Base-by-base conservation (phyloP, 2,888 invertebrate species). In the Isotomurus palustris region DNA sequence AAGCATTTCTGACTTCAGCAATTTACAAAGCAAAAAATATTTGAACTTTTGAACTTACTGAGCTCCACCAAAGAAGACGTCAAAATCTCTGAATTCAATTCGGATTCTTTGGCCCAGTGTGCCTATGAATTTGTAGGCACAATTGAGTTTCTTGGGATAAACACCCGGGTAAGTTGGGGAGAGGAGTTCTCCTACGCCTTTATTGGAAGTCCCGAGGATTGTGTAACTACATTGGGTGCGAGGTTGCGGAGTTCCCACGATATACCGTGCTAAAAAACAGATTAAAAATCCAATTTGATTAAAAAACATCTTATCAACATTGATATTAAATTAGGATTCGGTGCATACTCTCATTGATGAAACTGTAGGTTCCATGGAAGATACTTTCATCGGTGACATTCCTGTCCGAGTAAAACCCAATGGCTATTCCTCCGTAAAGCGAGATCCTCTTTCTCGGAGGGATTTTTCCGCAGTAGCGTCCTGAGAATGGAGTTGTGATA, bases 111-210 rank as follows among this genome's bases (percentile, higher is more conserved):
- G 93, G 55, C 89, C 88, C 49, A 84, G 82, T 54, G 56, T 62
- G 52, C 97, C 97, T 73, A 88, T 84, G 79, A 99, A 91, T 78
- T 89, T 87, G 79, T 93, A 94, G 78, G 86, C 85, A 82, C 96
- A 97, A 72, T 82, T 83, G 74, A 95, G 83, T 78, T 93, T 90
- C 80, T 96, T 96, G 70, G 99, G 97, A 80, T 99, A 99, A 73
- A 93, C 88, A 71, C 99, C 99, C 63, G 99, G 99, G 81, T 99
- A 99, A 64, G 99, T 99, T 64, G 97, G 96, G 59, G 97, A 94
- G 73, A 93, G 81, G 73, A 99, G 86, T 74, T 85, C 83, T 53
- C 97, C 97, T 24, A 56, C 51, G 29, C 72, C 69, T 75, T 74
- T 21, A 27, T 25, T 50, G 3, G 58, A 55, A 17, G 61, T 38